Conservation (phyloP, 2,888 invertebrate genomes). For the Acanthosepion lycidas region DNA sequence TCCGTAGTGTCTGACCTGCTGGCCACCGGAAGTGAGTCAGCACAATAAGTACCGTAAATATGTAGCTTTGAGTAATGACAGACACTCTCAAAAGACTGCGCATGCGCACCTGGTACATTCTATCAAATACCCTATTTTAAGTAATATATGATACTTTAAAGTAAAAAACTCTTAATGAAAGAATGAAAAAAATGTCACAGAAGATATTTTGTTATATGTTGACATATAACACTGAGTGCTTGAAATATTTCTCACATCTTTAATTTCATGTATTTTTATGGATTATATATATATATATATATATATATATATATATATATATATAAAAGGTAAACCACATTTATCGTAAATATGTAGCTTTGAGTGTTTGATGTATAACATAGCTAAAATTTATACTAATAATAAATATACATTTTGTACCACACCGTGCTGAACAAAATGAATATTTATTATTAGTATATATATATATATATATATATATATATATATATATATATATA, state of each 20-base stretch:
- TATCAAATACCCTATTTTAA: neutral
- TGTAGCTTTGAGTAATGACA: neutral
- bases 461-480: conserved; percentile 12
- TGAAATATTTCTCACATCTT: too few relatives aligned
- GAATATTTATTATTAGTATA: too few relatives aligned
- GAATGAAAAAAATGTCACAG: neutral
- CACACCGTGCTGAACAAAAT: too few relatives aligned
- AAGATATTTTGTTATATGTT: neutral
- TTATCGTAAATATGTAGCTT: too few relatives aligned
- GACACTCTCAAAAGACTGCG: neutral
- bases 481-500: conserved; percentile 33
- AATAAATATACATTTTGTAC: too few relatives aligned
- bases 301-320: neutral
- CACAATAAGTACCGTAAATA: neutral
- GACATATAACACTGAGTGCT: neutral
- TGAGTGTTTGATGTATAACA: too few relatives aligned
- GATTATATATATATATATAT: neutral
- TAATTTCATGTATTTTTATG: neutral
- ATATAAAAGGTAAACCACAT: too few relatives aligned
- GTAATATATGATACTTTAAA: neutral
- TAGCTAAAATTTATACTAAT: too few relatives aligned
- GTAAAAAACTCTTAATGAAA: neutral
- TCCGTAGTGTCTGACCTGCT: neutral
- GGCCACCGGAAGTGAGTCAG: neutral
- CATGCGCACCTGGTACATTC: neutral